These are phyloP conservation scores for Centropus bengalensis DNA, from an alignment of 2,113 vertebrate genomes.

Conservation along the genomic window DNA sequence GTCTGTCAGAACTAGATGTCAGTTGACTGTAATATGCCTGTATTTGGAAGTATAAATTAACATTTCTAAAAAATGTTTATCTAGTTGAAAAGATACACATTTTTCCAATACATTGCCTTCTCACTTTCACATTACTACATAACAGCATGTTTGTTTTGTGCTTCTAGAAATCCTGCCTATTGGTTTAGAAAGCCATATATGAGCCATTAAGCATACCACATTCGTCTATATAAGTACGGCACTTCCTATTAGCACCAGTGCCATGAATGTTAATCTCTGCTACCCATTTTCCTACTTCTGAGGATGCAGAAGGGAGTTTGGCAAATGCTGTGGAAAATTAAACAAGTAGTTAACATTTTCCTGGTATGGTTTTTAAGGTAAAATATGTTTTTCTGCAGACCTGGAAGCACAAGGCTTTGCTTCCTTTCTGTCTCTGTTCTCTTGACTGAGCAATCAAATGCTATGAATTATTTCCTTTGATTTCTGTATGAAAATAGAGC, in stretches of 20 bases:
- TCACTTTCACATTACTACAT: not conserved
- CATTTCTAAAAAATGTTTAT: too few species aligned
- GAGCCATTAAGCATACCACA: not conserved
- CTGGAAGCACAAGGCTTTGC: not conserved
- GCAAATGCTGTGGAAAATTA: not conserved
- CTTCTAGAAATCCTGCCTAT: not conserved
- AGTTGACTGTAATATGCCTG: not conserved
- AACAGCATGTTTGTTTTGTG: not conserved
- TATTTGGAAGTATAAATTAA: not conserved
- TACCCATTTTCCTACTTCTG: not conserved
- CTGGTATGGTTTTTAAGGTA: not conserved
- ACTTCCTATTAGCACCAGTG: not conserved
- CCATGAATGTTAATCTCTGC: not conserved
- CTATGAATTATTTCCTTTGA: not conserved
- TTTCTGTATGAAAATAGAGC: not conserved
- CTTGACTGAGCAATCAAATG: not conserved
- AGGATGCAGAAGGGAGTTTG: too few species aligned
- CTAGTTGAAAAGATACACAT: not conserved
- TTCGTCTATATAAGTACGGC: not conserved
- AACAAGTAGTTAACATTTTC: not conserved
- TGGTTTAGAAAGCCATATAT: not conserved
- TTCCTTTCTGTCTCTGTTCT: not conserved
- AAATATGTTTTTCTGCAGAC: not conserved
- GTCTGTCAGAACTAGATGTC: not conserved
- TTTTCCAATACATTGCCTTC: not conserved